A percentile compares a stretch with the other conserved stretches of the same genome.
These are phyloP conservation scores for Hypotaenidia philippensis DNA, from an alignment of 2,797 vertebrate genomes.

Conservation along the genomic window DNA sequence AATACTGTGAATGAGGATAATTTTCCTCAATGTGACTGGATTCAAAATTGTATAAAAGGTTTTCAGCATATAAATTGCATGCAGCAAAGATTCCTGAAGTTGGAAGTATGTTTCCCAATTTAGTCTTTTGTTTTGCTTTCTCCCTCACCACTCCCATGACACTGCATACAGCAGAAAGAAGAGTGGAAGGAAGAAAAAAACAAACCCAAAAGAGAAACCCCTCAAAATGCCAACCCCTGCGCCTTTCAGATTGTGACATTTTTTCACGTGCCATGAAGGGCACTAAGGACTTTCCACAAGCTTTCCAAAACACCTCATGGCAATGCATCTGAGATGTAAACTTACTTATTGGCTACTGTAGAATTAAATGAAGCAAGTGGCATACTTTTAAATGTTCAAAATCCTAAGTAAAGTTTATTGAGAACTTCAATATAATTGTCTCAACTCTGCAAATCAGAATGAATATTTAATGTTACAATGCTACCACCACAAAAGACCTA, in stretches of 20 bases:
- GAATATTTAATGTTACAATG: constrained; percentile 36
- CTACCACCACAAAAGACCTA: not conserved
- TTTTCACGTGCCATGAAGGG: not conserved
- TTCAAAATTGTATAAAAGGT: not conserved
- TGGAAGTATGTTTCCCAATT: not conserved
- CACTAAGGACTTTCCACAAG: not conserved
- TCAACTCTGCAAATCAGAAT: constrained; percentile 7
- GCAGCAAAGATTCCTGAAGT: not conserved
- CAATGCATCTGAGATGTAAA: not conserved
- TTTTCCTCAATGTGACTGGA: not conserved
- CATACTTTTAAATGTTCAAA: not conserved
- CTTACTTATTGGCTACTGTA: not conserved
- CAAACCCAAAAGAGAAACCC: rapidly evolving
- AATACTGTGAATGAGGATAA: not conserved
- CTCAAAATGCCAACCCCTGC: not conserved
- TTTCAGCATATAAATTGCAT: not conserved
- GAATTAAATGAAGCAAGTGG: not conserved
- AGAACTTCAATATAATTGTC: constrained; percentile 7
- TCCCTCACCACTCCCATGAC: not conserved
- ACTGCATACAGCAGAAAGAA: not conserved
- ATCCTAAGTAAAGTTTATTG: constrained; percentile 3
- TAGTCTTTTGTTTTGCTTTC: not conserved
- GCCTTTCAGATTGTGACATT: not conserved
- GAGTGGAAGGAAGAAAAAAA: too few species aligned
- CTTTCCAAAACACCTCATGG: not conserved